Conservation (phyloP, 2,113 vertebrate species). For the Colossoma macropomum region DNA sequence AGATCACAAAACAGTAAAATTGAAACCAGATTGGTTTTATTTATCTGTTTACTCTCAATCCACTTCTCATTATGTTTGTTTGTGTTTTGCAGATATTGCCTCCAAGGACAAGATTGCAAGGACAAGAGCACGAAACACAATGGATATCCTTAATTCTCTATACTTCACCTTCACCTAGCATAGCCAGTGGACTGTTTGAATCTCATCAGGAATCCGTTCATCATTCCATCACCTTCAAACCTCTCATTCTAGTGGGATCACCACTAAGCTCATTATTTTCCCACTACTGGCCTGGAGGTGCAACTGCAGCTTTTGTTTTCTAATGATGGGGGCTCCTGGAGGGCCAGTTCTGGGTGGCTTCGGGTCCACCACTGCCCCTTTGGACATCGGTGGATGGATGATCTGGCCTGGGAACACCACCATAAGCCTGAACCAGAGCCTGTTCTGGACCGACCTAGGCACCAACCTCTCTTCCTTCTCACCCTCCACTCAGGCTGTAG, state of each 20-base stretch:
- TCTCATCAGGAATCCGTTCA: background rate
- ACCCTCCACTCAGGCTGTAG: slow-evolving; percentile 65
- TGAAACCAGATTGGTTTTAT: background rate
- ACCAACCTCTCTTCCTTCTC: slow-evolving; percentile 59
- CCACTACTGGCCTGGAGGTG: slow-evolving; percentile 17
- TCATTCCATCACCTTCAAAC: background rate
- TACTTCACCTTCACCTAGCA: slow-evolving; percentile 47
- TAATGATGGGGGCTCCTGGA: slow-evolving; percentile 78
- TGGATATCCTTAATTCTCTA: slow-evolving; percentile 36
- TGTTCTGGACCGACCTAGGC: slow-evolving; percentile 19
- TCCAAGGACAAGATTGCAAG: slow-evolving; percentile 18
- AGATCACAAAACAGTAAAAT: too few species aligned
- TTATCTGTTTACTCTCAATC: slow-evolving; percentile 4
- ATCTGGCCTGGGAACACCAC: slow-evolving; percentile 80
- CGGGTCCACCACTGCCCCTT: slow-evolving; percentile 79
- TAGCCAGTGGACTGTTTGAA: background rate
- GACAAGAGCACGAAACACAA: slow-evolving; percentile 19
- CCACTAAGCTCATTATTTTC: background rate
- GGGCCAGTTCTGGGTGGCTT: slow-evolving; percentile 77
- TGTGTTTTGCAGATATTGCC: slow-evolving; percentile 49
- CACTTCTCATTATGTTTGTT: slow-evolving; percentile 28
- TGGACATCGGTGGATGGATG: slow-evolving; percentile 79
- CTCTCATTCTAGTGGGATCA: background rate
- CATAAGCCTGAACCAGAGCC: slow-evolving; percentile 74
- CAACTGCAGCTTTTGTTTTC: slow-evolving; percentile 7